phyloP scores from a whole-genome alignment of 2,888 invertebrate species.

The Volucella zonaria region DNA sequence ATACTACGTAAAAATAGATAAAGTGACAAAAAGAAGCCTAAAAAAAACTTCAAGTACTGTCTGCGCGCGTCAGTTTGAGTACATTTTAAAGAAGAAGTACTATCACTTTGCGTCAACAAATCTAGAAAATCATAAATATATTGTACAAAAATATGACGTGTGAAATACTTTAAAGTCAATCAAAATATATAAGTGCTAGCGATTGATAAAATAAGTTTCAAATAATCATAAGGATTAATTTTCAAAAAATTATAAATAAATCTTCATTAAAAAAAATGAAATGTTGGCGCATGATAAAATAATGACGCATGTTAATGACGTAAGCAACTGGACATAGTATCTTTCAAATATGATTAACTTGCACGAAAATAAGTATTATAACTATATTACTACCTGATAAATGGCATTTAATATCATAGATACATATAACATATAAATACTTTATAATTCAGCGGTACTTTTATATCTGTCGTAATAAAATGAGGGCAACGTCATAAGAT shows the following conservation, averaged over 20 bases:
- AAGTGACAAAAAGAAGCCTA: too few relatives aligned
- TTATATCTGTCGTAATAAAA: too few relatives aligned
- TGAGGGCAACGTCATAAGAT: too few relatives aligned
- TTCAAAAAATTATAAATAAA: not conserved
- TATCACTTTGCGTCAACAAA: constrained; percentile 2
- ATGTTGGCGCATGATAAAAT: not conserved
- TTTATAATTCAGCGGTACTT: too few relatives aligned
- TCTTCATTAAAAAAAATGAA: constrained; percentile 1
- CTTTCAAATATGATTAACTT: not conserved
- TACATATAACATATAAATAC: too few relatives aligned
- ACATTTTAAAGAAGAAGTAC: too few relatives aligned
- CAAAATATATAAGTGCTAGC: not conserved
- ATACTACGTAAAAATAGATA: too few relatives aligned
- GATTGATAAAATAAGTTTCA: not conserved
- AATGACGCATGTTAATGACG: constrained; percentile 31
- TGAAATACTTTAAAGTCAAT: constrained; percentile 18
- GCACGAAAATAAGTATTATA: not conserved
- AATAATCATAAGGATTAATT: not conserved
- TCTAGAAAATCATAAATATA: constrained; percentile 18
- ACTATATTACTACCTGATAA: not conserved
- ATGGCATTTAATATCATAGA: too few relatives aligned
- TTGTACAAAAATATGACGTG: constrained; percentile 27
- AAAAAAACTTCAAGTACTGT: too few relatives aligned
- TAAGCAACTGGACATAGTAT: not conserved
- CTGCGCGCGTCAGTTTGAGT: too few relatives aligned